These are phyloP conservation scores for Zosterops borbonicus DNA, from an alignment of 2,113 vertebrate species.

Conservation along the genomic window DNA sequence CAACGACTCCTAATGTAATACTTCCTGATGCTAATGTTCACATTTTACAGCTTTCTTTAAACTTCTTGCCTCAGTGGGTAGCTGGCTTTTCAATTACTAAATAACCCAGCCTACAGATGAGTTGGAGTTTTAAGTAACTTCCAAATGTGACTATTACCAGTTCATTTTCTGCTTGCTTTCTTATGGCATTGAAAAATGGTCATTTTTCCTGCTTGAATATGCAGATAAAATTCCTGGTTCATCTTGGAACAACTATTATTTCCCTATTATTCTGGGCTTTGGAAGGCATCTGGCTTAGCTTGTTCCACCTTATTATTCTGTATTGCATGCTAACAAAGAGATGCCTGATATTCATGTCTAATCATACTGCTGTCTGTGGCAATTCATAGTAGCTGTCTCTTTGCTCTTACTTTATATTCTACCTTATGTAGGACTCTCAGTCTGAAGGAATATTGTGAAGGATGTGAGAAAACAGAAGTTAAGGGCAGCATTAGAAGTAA, in stretches of 20 bases:
- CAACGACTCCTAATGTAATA: neutral
- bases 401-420: neutral
- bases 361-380: neutral
- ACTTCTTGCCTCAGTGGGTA: neutral
- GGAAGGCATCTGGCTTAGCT: neutral
- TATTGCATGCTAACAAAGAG: neutral
- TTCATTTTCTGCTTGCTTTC: neutral
- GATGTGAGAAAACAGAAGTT: neutral
- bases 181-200: neutral
- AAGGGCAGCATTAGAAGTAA: neutral
- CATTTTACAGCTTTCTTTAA: slow-evolving; percentile 14
- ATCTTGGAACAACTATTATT: neutral
- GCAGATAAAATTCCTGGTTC: neutral
- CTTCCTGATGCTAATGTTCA: neutral
- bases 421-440: neutral
- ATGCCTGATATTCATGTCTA: neutral
- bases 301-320: neutral
- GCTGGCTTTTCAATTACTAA: slow-evolving; percentile 9
- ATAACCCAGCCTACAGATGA: neutral
- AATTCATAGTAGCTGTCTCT: neutral
- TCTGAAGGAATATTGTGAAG: neutral
- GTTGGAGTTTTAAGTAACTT: slow-evolving; percentile 16
- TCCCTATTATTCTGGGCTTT: neutral
- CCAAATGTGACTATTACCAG: neutral
- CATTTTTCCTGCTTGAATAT: neutral